These are phyloP conservation scores for Gymnarchus niloticus DNA, from an alignment of 2,113 vertebrate species.

Conservation along the genomic window DNA sequence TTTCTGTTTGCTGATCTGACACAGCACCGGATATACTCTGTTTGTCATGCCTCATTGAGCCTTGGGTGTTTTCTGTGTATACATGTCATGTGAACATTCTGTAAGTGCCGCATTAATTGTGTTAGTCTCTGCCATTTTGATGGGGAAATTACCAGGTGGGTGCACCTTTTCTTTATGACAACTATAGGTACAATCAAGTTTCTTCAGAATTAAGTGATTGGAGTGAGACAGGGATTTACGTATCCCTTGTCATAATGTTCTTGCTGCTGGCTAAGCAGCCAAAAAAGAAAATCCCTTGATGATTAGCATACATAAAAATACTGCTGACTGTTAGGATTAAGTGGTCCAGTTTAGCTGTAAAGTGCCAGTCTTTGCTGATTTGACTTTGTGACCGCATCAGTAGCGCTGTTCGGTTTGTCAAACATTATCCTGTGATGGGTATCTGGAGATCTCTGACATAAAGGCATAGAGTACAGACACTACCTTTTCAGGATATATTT, in stretches of 20 bases:
- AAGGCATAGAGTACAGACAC: too few relatives aligned
- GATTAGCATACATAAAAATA: neutral
- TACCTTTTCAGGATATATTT: neutral
- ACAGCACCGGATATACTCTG: neutral
- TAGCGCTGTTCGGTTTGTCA: neutral
- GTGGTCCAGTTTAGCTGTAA: neutral
- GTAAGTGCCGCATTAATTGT: too few relatives aligned
- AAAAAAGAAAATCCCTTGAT: neutral
- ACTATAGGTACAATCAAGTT: neutral
- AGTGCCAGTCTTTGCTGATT: neutral
- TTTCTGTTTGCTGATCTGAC: neutral
- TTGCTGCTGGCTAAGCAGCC: neutral
- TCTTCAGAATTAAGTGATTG: neutral
- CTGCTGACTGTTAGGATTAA: neutral
- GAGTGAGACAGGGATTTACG: neutral
- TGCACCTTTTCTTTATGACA: neutral
- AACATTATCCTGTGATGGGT: neutral
- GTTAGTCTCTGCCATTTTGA: too few relatives aligned
- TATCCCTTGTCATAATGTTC: neutral
- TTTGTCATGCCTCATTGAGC: neutral
- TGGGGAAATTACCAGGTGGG: neutral
- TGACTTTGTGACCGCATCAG: neutral
- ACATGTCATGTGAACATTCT: too few relatives aligned
- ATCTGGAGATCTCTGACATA: too few relatives aligned
- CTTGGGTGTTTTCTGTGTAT: neutral